Evolutionary conservation across 2,113 vertebrate species (phyloP).

Genomic region (Petromus typicus): DNA sequence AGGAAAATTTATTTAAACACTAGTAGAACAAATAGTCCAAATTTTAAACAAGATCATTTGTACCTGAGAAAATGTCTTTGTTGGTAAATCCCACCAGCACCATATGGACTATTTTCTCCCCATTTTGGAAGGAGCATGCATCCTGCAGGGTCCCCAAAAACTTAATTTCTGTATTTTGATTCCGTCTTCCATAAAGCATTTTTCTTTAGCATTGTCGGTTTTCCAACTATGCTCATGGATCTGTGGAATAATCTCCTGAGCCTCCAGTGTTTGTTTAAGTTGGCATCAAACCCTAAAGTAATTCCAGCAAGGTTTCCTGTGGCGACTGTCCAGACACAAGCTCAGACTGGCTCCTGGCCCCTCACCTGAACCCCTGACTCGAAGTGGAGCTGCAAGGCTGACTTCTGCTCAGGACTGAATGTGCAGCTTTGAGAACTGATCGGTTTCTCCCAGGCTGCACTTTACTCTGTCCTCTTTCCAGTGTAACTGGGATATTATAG

Average conservation of each 20-base stretch:
- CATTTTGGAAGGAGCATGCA: neutral
- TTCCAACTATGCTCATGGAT: conserved; percentile 25
- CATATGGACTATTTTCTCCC: neutral
- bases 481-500: conserved; percentile 2
- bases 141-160: neutral
- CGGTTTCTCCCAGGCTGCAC: conserved; percentile 58
- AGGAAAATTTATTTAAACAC: conserved; percentile 7
- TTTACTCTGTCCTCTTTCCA: conserved; percentile 53
- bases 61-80: neutral
- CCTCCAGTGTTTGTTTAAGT: conserved; percentile 65
- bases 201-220: conserved; percentile 7
- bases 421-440: conserved; percentile 64
- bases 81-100: neutral
- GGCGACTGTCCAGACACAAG: conserved; percentile 64
- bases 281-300: conserved; percentile 56
- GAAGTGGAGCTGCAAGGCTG: conserved; percentile 76
- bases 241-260: conserved; percentile 48
- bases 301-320: conserved; percentile 35
- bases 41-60: neutral
- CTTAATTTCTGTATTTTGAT: conserved; percentile 19
- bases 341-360: conserved; percentile 41
- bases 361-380: conserved; percentile 39
- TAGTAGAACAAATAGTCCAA: conserved; percentile 30
- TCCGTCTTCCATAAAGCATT: neutral
- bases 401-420: conserved; percentile 1